Base-by-base conservation (phyloP, 2,888 invertebrate genomes). In the Tetramorium bicarinatum region DNA sequence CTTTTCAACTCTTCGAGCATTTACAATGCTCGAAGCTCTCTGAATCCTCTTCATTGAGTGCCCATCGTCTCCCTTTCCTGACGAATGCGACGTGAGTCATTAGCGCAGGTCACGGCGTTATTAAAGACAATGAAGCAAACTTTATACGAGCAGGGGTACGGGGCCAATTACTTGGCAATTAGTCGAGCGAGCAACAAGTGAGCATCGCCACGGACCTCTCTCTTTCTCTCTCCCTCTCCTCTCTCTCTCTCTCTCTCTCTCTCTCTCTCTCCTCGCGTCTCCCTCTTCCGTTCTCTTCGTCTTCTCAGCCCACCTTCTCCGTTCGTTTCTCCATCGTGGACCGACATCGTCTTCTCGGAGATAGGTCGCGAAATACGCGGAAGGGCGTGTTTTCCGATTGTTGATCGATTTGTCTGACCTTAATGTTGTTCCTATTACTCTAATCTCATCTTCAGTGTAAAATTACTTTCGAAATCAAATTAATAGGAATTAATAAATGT, bases 101-200 rank as follows among this genome's bases (percentile, higher is more conserved):
- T 94, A 94, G 92, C 92, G 92, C 91, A 91, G 94, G 93, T 94
- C 94, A 94, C 92, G 93, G 91, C 92, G 94, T 94, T 94, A 94
- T 94, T 94, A 94, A 94, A 94, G 94, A 94, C 94, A 94, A 94
- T 94, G 94, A 94, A 94, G 94, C 93, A 94, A 94, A 94, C 92
- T 94, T 94, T 94, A 93, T 94, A 94, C 93, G 93, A 92, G 91
- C 90, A 90, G 91, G 91, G 92, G 91, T 92, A 93, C 91, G 92
- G 91, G 93, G 93, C 94, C 94, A 95, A 95, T 95, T 95, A 94
- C 94, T 94, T 93, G 94, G 94, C 94, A 95, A 95, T 95, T 94
- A 95, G 94, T 94, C 93, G 93, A 92, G 89, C 92, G 91, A 94
- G 94, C 94, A 94, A 94, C 94, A 94, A 94, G 94, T 93, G 94